Base-by-base conservation (phyloP, 2,888 invertebrate species). In the Sinelater perroti region DNA sequence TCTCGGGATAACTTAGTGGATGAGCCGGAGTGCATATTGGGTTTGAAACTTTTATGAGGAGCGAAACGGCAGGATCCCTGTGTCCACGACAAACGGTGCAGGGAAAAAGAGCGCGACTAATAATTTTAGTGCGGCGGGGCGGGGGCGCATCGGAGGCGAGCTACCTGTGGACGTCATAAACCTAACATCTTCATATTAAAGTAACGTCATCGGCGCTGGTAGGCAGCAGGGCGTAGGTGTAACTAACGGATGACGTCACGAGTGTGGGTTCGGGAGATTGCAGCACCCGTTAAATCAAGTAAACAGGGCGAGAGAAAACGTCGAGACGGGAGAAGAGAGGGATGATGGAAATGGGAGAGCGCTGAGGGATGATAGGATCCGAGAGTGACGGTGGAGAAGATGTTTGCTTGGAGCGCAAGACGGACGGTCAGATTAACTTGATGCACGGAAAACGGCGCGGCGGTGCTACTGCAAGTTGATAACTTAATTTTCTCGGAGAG, bases 221-320 rank as follows among this genome's bases (percentile, higher is more conserved):
- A 40, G 62, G 56, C 51, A 42, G n/a, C n/a, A n/a, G 58, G 20
- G 47, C 47, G 58, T 63, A 64, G 55, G 61, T 57, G 56, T 61
- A 57, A 55, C 49, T 35, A 51, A 52, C 47, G 55, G 42, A 42
- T 59, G 51, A 63, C 61, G 61, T 65, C 61, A 61, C 54, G 53
- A 62, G 64, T 56, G 59, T 57, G 65, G 67, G 64, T 62, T 63
- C 64, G 67, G 64, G 65, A 66, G 68, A 66, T 67, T 67, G 67
- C 62, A 68, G 67, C 67, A 66, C 63, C 63, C 64, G 66, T 66
- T 70, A 70, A 70, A 70, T 70, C 69, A 69, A 65, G 57, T 65
- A 64, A 68, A 68, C 63, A 57, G 66, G 57, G 61, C 59, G 64
- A 66, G 63, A 65, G 66, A 65, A 67, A 69, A 67, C 62, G 58